Evolutionary conservation across 1,140 invertebrate genomes (phyloP).

Genomic region (Vollenhovia emeryi): DNA sequence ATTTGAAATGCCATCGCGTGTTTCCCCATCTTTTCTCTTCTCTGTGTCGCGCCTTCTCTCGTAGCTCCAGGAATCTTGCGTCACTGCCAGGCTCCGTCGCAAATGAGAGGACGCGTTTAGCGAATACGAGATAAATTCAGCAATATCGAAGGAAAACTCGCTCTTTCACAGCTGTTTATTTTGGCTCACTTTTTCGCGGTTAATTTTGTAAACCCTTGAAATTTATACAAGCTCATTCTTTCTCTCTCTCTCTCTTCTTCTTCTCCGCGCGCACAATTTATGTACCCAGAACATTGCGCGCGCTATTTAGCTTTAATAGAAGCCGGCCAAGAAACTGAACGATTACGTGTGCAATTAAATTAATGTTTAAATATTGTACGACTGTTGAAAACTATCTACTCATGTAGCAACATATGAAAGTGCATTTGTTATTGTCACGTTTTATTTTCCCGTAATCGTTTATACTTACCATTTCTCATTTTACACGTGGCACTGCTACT

Average conservation of each 20-base stretch:
- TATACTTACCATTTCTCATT: background rate
- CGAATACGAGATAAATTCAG: conserved; percentile 9
- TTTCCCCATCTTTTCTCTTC: background rate
- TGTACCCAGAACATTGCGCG: too few species aligned
- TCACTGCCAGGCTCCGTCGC: background rate
- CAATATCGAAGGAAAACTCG: background rate
- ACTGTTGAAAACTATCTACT: background rate
- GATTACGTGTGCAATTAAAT: too few species aligned
- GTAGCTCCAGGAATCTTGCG: background rate
- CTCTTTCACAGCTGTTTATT: background rate
- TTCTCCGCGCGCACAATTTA: background rate
- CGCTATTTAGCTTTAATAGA: too few species aligned
- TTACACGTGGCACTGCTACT: background rate
- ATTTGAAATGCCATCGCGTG: conserved; percentile 55
- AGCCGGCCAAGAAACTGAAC: too few species aligned
- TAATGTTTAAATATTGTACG: too few species aligned
- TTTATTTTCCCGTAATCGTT: background rate
- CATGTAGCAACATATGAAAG: background rate
- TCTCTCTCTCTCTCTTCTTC: background rate
- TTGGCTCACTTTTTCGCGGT: background rate
- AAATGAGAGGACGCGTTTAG: conserved; percentile 14
- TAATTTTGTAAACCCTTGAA: background rate
- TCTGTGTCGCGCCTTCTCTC: background rate
- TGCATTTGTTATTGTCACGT: background rate
- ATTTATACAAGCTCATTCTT: background rate